Base-by-base conservation (phyloP, 2,888 invertebrate species). In the Drosophila leonis region DNA sequence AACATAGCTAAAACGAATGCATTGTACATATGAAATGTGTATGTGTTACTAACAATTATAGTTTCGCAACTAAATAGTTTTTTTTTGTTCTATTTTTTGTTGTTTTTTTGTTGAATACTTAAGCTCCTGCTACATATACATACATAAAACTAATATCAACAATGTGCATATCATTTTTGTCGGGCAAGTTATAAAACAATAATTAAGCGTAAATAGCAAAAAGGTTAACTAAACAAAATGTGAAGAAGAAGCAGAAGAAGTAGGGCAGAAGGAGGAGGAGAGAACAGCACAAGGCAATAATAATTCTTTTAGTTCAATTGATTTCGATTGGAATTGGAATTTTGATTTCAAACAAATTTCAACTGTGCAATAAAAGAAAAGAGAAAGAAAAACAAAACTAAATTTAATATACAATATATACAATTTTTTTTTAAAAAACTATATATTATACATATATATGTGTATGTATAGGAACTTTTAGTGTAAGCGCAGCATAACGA, bases 141-240 rank as follows among this genome's bases (percentile, higher is more conserved):
- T 57, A 72, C 18, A 64, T 44, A 63, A 20, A 27, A 55, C 33
- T 31, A 80, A 86, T 83, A 83, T 84, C 88, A 84, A 88, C 82
- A 68, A 76, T 81, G 87, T 84, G 84, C 84, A 84, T 84, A 84
- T 84, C 84, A 84, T 78, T 88, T 84, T 80, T 84, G n/a, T 72
- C 48, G 72, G 52, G 64, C 68, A 86, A 76, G 60, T 65, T 42
- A 60, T n/a, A 68, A 31, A 49, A 85, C 83, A 88, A 84, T 84
- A 88, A 84, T 83, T 88, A 84, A 88, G 75, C 70, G 57, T 88
- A 86, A 88, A 88, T 83, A 86, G 83, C 78, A 73, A 83, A 86
- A 83, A 83, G 70, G 64, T 61, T 60, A 37, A 65, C 20, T 37
- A 48, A 65, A 51, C 15, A 20, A 31, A 49, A 33, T 18, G 49